Conservation (phyloP, 2,888 invertebrate genomes). For the Uropetala carovei region DNA sequence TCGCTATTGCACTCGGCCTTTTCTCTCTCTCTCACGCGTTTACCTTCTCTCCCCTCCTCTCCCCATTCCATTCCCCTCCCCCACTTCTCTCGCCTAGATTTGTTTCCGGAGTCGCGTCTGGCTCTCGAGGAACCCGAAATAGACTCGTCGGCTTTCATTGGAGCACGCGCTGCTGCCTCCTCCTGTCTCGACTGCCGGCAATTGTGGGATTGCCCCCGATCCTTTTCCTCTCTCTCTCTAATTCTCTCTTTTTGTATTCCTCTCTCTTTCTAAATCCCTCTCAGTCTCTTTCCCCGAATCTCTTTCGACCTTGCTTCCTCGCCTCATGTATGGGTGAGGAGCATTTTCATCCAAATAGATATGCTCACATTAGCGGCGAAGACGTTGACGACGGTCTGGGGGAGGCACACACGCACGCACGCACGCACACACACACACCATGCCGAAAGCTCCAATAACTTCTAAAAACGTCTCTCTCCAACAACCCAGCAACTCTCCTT, state of each 20-base stretch:
- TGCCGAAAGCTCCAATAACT: too few species aligned
- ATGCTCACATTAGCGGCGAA: too few species aligned
- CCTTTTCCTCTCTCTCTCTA: neutral
- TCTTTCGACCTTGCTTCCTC: neutral
- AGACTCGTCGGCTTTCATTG: slow-evolving; percentile 39
- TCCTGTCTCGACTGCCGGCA: slow-evolving; percentile 32
- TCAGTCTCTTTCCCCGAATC: neutral
- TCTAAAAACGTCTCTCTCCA: too few species aligned
- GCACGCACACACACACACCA: too few species aligned
- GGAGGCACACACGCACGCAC: too few species aligned
- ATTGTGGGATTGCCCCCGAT: slow-evolving; percentile 57
- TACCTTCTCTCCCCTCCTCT: neutral
- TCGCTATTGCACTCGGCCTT: neutral
- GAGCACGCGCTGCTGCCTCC: neutral
- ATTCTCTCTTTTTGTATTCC: neutral
- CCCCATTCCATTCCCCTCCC: neutral
- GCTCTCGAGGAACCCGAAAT: slow-evolving; percentile 52
- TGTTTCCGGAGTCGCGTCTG: slow-evolving; percentile 61
- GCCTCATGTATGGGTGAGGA: too few species aligned
- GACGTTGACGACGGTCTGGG: too few species aligned
- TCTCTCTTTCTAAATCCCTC: neutral
- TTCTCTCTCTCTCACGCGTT: neutral
- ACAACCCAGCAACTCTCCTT: too few species aligned
- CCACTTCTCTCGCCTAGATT: slow-evolving; percentile 24
- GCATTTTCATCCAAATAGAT: too few species aligned